phyloP scores from a whole-genome alignment of 2,113 vertebrate species.

The Lichenostomus cassidix region DNA sequence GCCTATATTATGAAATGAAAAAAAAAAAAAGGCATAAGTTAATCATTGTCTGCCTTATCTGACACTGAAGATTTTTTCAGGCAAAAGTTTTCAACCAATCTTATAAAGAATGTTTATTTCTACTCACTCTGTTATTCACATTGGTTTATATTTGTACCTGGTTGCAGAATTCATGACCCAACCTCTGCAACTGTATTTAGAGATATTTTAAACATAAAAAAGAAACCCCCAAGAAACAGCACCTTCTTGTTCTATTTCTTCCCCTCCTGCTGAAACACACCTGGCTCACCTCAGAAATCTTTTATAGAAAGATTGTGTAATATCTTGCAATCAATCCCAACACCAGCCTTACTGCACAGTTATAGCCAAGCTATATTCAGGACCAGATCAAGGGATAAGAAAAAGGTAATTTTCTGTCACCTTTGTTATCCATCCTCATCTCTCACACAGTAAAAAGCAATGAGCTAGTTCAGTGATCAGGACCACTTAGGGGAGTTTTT shows the following conservation, averaged over 20 bases:
- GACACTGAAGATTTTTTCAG: not conserved
- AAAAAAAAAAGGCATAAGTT: not conserved
- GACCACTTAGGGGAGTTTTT: not conserved
- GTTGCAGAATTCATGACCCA: not conserved
- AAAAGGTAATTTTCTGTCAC: constrained; percentile 40
- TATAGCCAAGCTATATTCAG: not conserved
- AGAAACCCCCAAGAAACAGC: not conserved
- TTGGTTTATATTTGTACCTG: not conserved
- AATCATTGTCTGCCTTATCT: not conserved
- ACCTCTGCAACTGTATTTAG: not conserved
- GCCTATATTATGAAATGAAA: not conserved
- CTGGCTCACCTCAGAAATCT: not conserved
- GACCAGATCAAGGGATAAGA: constrained; percentile 22
- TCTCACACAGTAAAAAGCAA: not conserved
- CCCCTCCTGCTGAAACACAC: not conserved
- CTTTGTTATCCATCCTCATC: not conserved
- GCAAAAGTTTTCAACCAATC: not conserved
- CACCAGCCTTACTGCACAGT: not conserved
- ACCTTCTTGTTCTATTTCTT: not conserved
- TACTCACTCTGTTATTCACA: not conserved
- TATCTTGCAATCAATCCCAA: constrained; percentile 28
- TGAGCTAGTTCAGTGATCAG: not conserved
- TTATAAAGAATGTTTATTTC: not conserved
- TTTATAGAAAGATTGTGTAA: not conserved
- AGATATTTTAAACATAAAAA: not conserved